Evolutionary conservation across 2,113 vertebrate species (phyloP).

Genomic region (Oxyura jamaicensis): DNA sequence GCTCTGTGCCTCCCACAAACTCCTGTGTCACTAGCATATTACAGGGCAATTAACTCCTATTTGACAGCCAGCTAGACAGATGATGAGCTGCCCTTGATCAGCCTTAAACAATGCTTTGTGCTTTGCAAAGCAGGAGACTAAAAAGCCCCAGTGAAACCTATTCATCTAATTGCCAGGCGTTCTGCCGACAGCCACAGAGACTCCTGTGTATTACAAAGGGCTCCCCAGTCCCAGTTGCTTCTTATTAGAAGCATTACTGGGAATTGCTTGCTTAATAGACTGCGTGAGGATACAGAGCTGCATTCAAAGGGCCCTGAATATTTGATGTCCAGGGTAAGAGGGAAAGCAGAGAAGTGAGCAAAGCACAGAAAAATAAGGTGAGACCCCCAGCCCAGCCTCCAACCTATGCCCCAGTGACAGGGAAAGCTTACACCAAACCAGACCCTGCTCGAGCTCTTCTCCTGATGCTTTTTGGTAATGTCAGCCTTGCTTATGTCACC

Average conservation of each 20-base stretch:
- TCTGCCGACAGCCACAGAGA: background rate
- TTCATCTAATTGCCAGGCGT: constrained; percentile 26
- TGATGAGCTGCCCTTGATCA: constrained; percentile 52
- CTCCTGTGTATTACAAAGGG: constrained; percentile 7
- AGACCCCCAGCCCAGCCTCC: background rate
- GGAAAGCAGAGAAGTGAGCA: background rate
- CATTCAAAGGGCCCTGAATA: background rate
- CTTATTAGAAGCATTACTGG: constrained; percentile 20
- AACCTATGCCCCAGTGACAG: background rate
- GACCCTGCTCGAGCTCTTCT: background rate
- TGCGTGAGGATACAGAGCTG: background rate
- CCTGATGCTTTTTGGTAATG: background rate
- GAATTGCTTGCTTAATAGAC: constrained; percentile 40
- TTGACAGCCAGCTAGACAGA: constrained; percentile 30
- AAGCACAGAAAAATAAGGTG: background rate
- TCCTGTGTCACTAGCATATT: background rate
- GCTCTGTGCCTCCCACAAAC: background rate
- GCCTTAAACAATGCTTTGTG: constrained; percentile 44
- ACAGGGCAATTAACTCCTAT: constrained; percentile 29
- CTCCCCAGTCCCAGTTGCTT: background rate
- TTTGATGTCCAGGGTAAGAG: background rate
- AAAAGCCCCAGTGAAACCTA: constrained; percentile 34
- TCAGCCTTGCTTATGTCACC: background rate
- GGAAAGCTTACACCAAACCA: background rate
- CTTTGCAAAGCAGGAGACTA: background rate